Evolutionary conservation across 2,888 invertebrate species (phyloP).

Genomic region (Cinara cedri): DNA sequence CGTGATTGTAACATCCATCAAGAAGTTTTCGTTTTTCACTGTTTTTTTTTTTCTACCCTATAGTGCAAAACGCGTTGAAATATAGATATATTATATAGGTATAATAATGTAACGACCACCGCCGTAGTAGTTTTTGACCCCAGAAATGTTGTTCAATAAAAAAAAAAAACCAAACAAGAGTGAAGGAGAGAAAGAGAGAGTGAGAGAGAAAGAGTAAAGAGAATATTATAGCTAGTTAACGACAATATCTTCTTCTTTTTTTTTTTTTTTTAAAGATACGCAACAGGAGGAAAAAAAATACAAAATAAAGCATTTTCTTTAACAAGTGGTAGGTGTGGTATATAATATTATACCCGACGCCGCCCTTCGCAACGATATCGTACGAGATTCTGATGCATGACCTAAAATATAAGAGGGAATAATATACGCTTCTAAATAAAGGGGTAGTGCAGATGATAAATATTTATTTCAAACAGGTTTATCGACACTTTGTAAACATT

Average conservation of each 20-base stretch:
- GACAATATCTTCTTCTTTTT: conserved; percentile 15
- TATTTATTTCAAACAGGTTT: conserved; percentile 47
- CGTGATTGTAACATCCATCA: conserved; percentile 30
- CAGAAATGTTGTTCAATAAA: not conserved
- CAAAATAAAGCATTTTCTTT: not conserved
- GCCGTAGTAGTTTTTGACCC: not conserved
- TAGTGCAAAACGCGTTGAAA: not conserved
- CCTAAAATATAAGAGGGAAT: not conserved
- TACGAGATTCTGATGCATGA: conserved; percentile 2
- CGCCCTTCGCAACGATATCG: not conserved
- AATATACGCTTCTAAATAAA: conserved; percentile 12
- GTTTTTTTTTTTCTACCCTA: not conserved
- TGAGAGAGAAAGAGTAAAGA: not conserved
- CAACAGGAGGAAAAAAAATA: conserved; percentile 20
- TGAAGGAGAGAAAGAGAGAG: not conserved
- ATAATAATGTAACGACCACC: not conserved
- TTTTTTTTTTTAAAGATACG: not conserved
- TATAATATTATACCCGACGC: no score
- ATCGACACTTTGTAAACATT: conserved; percentile 41
- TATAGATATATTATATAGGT: not conserved
- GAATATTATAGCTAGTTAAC: not conserved
- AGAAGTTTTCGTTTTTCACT: not conserved
- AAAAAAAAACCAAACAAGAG: not conserved
- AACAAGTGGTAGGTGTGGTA: not conserved
- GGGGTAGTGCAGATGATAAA: conserved; percentile 14